Evolutionary conservation across 2,797 vertebrate species (phyloP).

Genomic region (Naso thynnoides): DNA sequence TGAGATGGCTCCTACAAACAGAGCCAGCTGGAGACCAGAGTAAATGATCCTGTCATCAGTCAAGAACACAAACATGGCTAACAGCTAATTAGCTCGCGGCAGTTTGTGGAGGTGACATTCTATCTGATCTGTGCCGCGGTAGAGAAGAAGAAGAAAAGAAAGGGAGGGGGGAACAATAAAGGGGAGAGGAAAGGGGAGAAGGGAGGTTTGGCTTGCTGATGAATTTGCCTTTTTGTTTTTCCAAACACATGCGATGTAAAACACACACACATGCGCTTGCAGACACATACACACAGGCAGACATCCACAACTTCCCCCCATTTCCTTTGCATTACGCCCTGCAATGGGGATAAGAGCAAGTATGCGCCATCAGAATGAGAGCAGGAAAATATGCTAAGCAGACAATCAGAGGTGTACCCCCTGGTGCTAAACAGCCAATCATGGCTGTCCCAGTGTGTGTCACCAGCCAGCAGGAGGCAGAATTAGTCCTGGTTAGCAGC

Average conservation of each 20-base stretch:
- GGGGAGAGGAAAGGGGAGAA: constrained; percentile 16
- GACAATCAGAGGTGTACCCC: constrained; percentile 88
- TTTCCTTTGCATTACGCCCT: constrained; percentile 43
- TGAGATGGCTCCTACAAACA: constrained; percentile 96
- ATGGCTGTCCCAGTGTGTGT: constrained; percentile 81
- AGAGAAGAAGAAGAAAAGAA: constrained; percentile 73
- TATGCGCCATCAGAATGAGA: constrained; percentile 74
- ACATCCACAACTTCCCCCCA: constrained; percentile 40
- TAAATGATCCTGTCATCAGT: constrained; percentile 99
- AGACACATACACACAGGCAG: not conserved
- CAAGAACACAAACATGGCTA: constrained; percentile 93
- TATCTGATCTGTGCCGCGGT: constrained; percentile 91
- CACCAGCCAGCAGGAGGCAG: constrained; percentile 86
- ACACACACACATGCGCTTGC: constrained; percentile 31
- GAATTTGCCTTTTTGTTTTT: constrained; percentile 55
- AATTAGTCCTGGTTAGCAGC: constrained; percentile 91
- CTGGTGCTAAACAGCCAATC: constrained; percentile 88
- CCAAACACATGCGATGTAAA: constrained; percentile 36
- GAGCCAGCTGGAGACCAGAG: constrained; percentile 98
- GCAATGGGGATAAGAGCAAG: constrained; percentile 61
- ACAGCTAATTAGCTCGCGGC: constrained; percentile 97
- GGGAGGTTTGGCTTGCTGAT: constrained; percentile 37
- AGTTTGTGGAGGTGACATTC: constrained; percentile 96
- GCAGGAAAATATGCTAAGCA: constrained; percentile 88
- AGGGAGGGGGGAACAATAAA: constrained; percentile 74